Evolutionary conservation across 1,140 invertebrate genomes (phyloP), one percentile per base, ranked within the genome.

Genomic region (Myzus persicae): DNA sequence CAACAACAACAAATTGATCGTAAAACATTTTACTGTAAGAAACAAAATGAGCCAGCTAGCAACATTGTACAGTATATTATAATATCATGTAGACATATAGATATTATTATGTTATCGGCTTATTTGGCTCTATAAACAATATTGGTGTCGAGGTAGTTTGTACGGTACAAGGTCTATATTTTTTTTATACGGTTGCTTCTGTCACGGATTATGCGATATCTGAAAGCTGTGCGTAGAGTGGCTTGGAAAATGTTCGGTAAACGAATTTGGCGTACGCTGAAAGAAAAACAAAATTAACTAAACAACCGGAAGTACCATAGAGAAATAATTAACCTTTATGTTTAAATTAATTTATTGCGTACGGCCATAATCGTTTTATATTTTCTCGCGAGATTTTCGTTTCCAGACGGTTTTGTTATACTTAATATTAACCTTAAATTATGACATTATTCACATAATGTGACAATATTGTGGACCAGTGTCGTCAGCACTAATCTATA

Each of bases 231-330:
- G 38, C 91, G 91, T 51, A 48, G 91, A 82, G 8, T 44, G 91
- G 40, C 91, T 93, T 51, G 91, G 91, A 51, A 85, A 84, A 85
- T 42, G 91, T 51, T 85, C 36, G 81, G 46, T 85, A 85, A 51
- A 85, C 81, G 59, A 85, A 84, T 54, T 48, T 85, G 81, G 26
- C 91, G 91, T 54, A 51, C 81, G 46, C 91, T 93, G 91, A 93
- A 93, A 93, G 81, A 93, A 93, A 93, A 93, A 93, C 81, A 93
- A 93, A 93, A 82, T 82, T 81, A 85, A 93, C 91, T 93, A n/a
- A 85, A 84, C 67, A 81, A 82, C n/a, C 54, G 38, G 54, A 67
- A 90, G 20, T 36, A 88, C 46, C 54, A 51, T 31, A 54, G 46
- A 67, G 36, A 90, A 90, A 67, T 59, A 40, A 67, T 11, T 18